Percentiles rank a stretch among this genome's conserved stretches.
Evolutionary conservation across 2,113 vertebrate species (phyloP).

Genomic region (Hydropotes inermis): DNA sequence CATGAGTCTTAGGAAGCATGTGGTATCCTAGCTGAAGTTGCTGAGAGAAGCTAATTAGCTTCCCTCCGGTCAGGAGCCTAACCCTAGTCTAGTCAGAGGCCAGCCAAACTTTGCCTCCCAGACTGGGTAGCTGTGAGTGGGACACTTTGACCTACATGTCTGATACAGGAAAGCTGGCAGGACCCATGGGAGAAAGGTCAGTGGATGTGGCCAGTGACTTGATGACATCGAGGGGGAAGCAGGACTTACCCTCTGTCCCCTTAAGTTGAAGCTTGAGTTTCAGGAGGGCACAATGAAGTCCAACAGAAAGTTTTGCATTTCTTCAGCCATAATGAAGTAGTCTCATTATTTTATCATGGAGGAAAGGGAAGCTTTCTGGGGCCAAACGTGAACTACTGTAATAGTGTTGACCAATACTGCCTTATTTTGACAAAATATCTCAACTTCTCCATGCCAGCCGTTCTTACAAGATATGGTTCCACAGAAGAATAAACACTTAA

Average conservation of each 20-base stretch:
- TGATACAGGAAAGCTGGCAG: not conserved
- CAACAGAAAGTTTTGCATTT: not conserved
- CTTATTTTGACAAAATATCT: conserved; percentile 7
- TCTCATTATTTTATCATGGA: not conserved
- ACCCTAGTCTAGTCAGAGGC: not conserved
- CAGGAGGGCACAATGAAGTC: not conserved
- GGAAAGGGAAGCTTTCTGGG: not conserved
- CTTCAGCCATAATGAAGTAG: not conserved
- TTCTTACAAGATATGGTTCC: not conserved
- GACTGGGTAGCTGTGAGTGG: not conserved
- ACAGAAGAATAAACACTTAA: not conserved
- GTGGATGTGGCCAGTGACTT: not conserved
- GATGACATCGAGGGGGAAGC: not conserved
- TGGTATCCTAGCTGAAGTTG: not conserved
- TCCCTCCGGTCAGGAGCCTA: not conserved
- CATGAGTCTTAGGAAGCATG: not conserved
- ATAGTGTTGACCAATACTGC: not conserved
- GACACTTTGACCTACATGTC: not conserved
- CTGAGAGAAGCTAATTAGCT: not conserved
- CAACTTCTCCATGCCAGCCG: not conserved
- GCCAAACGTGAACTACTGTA: not conserved
- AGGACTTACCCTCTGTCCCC: not conserved
- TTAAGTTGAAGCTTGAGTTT: not conserved
- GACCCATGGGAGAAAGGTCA: not conserved
- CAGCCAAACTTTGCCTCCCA: not conserved